Evolutionary conservation across 2,797 vertebrate genomes (phyloP).

Genomic region (Toxotes lorentzi): DNA sequence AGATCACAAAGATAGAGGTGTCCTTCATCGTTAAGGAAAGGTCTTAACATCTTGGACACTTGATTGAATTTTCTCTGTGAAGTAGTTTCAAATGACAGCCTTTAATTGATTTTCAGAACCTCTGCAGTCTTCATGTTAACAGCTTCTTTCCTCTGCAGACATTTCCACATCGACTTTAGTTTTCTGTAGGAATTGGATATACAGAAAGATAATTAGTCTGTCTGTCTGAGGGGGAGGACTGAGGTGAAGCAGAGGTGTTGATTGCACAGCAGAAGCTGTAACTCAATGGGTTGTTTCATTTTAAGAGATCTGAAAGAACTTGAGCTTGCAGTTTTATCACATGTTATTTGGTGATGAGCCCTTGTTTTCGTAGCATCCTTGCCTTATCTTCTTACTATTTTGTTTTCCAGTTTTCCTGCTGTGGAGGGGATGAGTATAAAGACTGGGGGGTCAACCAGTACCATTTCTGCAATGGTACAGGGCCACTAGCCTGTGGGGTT

Average conservation of each 20-base stretch:
- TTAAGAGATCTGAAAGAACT: neutral
- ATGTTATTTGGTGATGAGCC: neutral
- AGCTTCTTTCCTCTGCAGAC: neutral
- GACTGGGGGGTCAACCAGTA: slow-evolving; percentile 93
- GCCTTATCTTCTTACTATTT: neutral
- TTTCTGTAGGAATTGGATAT: neutral
- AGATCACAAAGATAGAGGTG: slow-evolving; percentile 1
- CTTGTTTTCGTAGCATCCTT: slow-evolving; percentile 6
- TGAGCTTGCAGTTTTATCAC: neutral
- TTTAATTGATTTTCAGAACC: slow-evolving; percentile 33
- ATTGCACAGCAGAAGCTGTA: neutral
- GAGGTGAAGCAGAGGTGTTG: neutral
- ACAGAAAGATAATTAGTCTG: neutral
- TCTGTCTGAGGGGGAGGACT: neutral
- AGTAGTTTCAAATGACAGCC: slow-evolving; percentile 11
- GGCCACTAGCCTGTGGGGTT: slow-evolving; percentile 91
- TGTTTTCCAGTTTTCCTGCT: slow-evolving; percentile 90
- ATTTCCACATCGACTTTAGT: neutral
- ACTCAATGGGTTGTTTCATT: neutral
- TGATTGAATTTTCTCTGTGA: slow-evolving; percentile 18
- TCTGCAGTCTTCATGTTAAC: neutral
- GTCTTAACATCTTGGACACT: slow-evolving; percentile 5
- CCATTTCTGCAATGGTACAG: slow-evolving; percentile 90
- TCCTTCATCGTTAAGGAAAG: slow-evolving; percentile 10
- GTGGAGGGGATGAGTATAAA: slow-evolving; percentile 91